Conservation (phyloP, 2,113 vertebrate species). For the Anas platyrhynchos region DNA sequence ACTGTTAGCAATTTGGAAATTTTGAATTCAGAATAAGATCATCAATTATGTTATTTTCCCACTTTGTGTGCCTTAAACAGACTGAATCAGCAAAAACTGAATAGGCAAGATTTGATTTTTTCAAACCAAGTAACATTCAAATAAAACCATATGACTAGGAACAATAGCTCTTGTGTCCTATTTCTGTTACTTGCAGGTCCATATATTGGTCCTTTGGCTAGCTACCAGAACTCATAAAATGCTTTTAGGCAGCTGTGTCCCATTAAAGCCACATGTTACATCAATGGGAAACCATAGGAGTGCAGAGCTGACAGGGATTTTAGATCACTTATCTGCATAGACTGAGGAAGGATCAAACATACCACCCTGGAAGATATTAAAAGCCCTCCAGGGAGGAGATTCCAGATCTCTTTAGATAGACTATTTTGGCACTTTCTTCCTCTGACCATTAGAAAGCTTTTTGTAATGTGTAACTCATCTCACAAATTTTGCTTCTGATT, state of each 20-base stretch:
- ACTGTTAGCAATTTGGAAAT: conserved; percentile 1
- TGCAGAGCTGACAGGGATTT: conserved; percentile 2
- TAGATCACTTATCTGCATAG: background rate
- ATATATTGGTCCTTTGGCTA: conserved; percentile 53
- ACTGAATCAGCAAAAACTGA: background rate
- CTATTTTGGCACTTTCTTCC: background rate
- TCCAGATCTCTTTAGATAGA: background rate
- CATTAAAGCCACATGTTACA: conserved; percentile 66
- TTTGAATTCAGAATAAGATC: background rate
- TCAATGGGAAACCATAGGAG: conserved; percentile 23
- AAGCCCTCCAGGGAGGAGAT: background rate
- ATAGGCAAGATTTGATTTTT: background rate
- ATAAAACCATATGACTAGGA: conserved; percentile 29
- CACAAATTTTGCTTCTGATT: background rate
- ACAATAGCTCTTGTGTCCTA: conserved; percentile 53
- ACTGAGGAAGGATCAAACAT: conserved; percentile 13
- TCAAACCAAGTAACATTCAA: conserved; percentile 7
- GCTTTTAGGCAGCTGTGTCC: conserved; percentile 61
- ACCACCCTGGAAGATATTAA: conserved; percentile 51
- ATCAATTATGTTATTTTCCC: background rate
- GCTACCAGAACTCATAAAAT: conserved; percentile 50
- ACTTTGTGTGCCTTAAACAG: background rate
- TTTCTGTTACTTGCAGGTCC: conserved; percentile 31
- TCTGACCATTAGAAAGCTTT: background rate
- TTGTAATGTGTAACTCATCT: background rate